Evolutionary conservation across 2,888 invertebrate species (phyloP), one percentile per base, ranked within the genome.

Genomic region (Venusia cambrica): DNA sequence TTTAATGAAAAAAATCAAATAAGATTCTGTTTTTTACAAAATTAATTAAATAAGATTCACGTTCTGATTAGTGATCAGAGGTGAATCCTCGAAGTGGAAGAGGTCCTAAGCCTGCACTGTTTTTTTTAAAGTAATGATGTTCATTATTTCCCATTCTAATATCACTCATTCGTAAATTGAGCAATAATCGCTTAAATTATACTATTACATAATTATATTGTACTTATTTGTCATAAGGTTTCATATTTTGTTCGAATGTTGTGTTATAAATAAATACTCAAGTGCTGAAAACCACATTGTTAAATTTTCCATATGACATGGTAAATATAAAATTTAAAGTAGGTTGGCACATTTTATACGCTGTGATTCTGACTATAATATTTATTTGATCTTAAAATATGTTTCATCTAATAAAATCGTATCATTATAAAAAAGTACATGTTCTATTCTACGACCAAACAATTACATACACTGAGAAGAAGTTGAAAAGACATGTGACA

Each of bases 381-480:
- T 35, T 31, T 27, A 21, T 31, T 34, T 36, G 15, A 35, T 62
- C 77, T 75, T 80, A 80, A 64, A 71, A 73, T 78, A 51, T 39
- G 29, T n/a, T n/a, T 25, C 28, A 8, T 42, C 51, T 48, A 78
- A 73, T 80, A 83, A 81, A 83, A 83, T 84, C 81, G 80, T 46
- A 74, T 76, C 73, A 65, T 63, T 61, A 61, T 59, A 61, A 62
- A 65, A 62, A 62, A 67, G 71, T 79, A 80, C 83, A 83, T 85
- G 84, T 85, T 85, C 85, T 81, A 85, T 84, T 84, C 84, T 83
- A 83, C 84, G 85, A 85, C 84, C 74, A 75, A 67, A 55, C 53
- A 60, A 57, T 54, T 56, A 54, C 52, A 54, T 55, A 58, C 46
- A 53, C 51, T 52, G 61, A 64, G 55, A 59, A 64, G 56, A 62